phyloP scores from a whole-genome alignment of 35 echinoderm and acorn worm species.

The Chiridota heheva region DNA sequence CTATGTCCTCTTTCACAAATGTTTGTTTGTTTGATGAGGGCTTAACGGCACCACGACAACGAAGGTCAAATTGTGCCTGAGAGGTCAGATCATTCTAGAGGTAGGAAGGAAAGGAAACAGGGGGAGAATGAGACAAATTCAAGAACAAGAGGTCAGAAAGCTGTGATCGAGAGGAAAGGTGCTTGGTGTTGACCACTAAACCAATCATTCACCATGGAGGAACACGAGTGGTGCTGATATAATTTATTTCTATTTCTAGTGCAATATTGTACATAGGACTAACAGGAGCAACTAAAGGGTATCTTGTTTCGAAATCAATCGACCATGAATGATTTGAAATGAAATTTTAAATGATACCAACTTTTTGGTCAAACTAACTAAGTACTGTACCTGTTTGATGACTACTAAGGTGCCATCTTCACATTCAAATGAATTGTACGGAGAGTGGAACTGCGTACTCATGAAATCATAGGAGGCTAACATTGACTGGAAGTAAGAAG shows the following conservation, averaged over 20 bases:
- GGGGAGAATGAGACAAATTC: no score
- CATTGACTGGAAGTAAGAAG: conserved; percentile 32
- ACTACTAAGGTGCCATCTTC: conserved; percentile 28
- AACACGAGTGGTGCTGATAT: neutral
- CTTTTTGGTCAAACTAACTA: neutral
- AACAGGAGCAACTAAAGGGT: neutral
- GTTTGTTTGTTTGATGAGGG: no score
- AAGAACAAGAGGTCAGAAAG: no score
- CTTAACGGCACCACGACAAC: no score
- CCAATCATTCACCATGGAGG: neutral
- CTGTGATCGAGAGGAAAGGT: neutral
- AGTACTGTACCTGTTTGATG: conserved; percentile 4
- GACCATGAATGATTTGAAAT: neutral
- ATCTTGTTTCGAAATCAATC: neutral
- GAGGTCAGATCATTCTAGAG: no score
- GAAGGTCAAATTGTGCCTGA: no score
- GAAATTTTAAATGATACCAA: neutral
- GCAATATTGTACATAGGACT: neutral
- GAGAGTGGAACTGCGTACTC: conserved; percentile 5
- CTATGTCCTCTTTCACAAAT: no score
- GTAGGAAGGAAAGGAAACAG: no score
- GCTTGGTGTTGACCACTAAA: conserved; percentile 5
- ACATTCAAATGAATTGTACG: conserved; percentile 2
- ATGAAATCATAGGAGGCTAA: conserved; percentile 34
- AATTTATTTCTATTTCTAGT: neutral